Percentiles rank a stretch among this genome's conserved stretches.
Conservation (phyloP, 2,113 vertebrate genomes). For the Datnioides undecimradiatus region DNA sequence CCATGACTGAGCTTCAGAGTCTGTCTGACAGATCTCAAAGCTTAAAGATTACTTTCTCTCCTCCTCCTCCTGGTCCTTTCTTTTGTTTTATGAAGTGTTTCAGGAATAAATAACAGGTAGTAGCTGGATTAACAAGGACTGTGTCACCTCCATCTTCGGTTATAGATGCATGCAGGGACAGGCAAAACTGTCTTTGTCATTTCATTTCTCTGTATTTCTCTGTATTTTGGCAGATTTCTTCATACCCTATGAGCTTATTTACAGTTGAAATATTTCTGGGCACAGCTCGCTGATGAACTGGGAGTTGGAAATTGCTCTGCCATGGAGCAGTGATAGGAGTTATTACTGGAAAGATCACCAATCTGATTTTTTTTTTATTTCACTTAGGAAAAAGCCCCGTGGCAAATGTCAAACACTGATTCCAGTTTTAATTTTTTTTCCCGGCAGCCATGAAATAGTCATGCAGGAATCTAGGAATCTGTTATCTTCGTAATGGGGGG, state of each 20-base stretch:
- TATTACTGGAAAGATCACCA: slow-evolving; percentile 53
- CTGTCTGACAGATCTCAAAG: not conserved
- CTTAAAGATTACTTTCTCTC: slow-evolving; percentile 13
- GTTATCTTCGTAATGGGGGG: slow-evolving; percentile 20
- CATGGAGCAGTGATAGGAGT: slow-evolving; percentile 26
- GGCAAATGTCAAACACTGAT: slow-evolving; percentile 54
- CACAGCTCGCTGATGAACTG: slow-evolving; percentile 21
- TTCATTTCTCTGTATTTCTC: not conserved
- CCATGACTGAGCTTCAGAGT: not conserved
- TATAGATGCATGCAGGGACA: not conserved
- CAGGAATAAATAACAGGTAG: not conserved
- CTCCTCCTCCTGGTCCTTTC: not conserved
- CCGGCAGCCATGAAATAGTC: slow-evolving; percentile 11
- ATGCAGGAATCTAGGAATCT: slow-evolving; percentile 23
- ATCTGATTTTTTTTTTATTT: slow-evolving; percentile 47
- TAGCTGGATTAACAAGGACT: not conserved
- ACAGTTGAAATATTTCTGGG: slow-evolving; percentile 18
- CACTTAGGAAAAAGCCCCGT: slow-evolving; percentile 1
- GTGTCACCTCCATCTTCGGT: not conserved
- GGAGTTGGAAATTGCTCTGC: slow-evolving; percentile 44
- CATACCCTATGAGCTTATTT: slow-evolving; percentile 21
- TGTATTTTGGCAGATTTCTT: not conserved
- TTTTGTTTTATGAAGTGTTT: not conserved
- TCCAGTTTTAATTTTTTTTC: slow-evolving; percentile 48
- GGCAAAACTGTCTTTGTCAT: not conserved